Conservation (phyloP, 2,797 vertebrate genomes). For the Peromyscus melanophrys region DNA sequence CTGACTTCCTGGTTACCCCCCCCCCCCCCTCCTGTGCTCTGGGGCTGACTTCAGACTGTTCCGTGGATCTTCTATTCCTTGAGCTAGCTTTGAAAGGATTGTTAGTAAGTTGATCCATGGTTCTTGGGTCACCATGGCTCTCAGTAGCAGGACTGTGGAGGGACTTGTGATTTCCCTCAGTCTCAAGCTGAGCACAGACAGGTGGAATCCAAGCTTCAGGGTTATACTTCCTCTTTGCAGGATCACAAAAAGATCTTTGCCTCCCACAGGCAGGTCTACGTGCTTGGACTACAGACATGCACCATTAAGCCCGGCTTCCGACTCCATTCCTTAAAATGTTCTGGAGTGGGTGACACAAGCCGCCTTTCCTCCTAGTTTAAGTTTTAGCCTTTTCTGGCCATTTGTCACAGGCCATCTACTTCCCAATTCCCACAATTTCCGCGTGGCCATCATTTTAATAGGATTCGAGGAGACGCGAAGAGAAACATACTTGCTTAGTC, state of each 20-base stretch:
- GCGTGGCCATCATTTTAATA: not conserved
- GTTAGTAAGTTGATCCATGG: not conserved
- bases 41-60: not conserved
- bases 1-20: not conserved
- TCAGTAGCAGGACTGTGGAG: not conserved
- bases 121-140: not conserved
- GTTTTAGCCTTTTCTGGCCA: constrained; percentile 35
- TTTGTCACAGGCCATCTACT: not conserved
- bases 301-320: not conserved
- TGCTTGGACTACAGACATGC: not conserved
- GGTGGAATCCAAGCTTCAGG: not conserved
- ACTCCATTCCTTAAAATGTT: not conserved
- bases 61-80: not conserved
- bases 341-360: not conserved
- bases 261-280: not conserved
- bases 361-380: not conserved
- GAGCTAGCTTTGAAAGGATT: not conserved
- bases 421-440: not conserved
- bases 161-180: not conserved
- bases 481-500: not conserved
- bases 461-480: not conserved
- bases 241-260: not conserved
- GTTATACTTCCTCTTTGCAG: not conserved
- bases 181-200: not conserved
- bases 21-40: too few species aligned